phyloP scores from a whole-genome alignment of 2,113 vertebrate genomes.

The Anarhynchus alexandrinus region DNA sequence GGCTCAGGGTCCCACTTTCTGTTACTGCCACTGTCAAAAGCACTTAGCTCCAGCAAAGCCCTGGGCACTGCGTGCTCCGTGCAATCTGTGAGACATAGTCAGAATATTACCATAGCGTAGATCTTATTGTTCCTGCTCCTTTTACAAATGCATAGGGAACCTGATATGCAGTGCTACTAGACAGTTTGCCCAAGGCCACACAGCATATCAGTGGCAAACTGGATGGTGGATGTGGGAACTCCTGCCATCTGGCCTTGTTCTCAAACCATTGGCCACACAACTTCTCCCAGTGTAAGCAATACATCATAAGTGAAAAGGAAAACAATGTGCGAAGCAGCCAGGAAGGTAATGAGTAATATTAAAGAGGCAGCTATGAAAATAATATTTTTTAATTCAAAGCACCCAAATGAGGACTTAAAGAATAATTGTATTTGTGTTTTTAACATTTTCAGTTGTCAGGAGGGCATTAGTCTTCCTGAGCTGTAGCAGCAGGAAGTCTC shows the following conservation, averaged over 20 bases:
- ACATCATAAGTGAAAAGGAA: neutral
- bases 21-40: neutral
- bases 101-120: neutral
- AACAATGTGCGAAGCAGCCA: neutral
- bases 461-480: neutral
- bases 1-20: neutral
- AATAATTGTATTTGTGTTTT: neutral
- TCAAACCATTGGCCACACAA: neutral
- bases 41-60: neutral
- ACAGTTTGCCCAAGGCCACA: neutral
- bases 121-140: neutral
- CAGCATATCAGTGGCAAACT: neutral
- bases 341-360: conserved; percentile 16
- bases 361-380: conserved; percentile 32
- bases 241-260: neutral
- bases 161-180: neutral
- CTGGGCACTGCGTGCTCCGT: neutral
- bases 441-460: neutral
- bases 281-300: neutral
- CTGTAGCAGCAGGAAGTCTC: neutral
- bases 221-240: neutral
- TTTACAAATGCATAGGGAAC: neutral
- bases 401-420: neutral
- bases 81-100: neutral
- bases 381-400: conserved; percentile 25